phyloP scores from a whole-genome alignment of 2,888 invertebrate genomes.

The Ormyrus nitidulus region DNA sequence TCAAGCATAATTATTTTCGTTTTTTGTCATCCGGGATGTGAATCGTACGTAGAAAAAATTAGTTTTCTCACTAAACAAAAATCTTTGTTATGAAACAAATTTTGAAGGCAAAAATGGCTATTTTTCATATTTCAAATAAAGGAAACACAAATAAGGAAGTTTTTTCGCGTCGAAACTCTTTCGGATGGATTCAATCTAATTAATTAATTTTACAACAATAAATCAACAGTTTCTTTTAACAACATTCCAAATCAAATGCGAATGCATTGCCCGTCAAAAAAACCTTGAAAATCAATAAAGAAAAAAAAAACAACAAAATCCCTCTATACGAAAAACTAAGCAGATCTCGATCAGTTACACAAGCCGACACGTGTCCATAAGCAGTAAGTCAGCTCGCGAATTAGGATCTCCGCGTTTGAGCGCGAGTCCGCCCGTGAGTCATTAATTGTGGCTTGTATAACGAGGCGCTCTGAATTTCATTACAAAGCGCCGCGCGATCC shows the following conservation, averaged over 20 bases:
- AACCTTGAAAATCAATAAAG: not conserved
- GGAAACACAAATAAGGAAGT: too few relatives aligned
- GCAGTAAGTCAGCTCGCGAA: conserved; percentile 14
- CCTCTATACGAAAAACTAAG: not conserved
- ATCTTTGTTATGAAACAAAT: too few relatives aligned
- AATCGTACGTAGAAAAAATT: too few relatives aligned
- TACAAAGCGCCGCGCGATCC: not conserved
- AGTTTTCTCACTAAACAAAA: too few relatives aligned
- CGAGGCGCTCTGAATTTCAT: conserved; percentile 16
- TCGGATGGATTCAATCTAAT: too few relatives aligned
- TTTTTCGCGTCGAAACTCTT: too few relatives aligned
- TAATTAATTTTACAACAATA: too few relatives aligned
- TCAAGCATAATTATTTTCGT: too few relatives aligned
- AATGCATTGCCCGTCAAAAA: not conserved
- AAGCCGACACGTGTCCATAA: conserved; percentile 27
- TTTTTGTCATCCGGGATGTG: too few relatives aligned
- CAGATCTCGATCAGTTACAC: conserved; percentile 18
- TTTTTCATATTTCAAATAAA: too few relatives aligned
- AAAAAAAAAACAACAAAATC: not conserved
- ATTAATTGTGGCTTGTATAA: conserved; percentile 44
- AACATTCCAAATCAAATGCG: not conserved
- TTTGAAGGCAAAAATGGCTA: too few relatives aligned
- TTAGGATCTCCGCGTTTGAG: conserved; percentile 21
- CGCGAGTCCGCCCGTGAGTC: conserved; percentile 21
- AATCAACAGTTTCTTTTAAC: too few relatives aligned